Evolutionary conservation across 2,797 vertebrate species (phyloP).

Genomic region (Apogon talboti): DNA sequence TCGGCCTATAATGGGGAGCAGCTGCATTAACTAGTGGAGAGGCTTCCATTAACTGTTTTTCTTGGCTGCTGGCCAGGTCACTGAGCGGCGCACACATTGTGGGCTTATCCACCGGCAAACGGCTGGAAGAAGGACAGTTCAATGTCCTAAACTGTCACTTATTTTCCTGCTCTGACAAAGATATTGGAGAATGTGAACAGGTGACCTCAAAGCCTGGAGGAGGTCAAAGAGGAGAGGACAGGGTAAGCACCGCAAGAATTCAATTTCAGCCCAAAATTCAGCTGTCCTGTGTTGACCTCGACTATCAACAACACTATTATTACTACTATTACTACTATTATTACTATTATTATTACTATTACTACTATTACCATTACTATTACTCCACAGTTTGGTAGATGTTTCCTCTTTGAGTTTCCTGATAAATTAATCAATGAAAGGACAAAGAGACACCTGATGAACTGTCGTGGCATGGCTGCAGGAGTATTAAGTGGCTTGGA

Average conservation of each 20-base stretch:
- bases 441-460: slow-evolving; percentile 41
- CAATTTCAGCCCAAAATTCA: slow-evolving; percentile 56
- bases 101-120: slow-evolving; percentile 34
- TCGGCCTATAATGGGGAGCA: slow-evolving; percentile 42
- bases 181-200: slow-evolving; percentile 40
- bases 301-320: slow-evolving; percentile 53
- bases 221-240: slow-evolving; percentile 29
- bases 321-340: slow-evolving; percentile 67
- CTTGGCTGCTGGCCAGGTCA: slow-evolving; percentile 73
- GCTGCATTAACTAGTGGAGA: slow-evolving; percentile 50
- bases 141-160: slow-evolving; percentile 20
- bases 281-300: slow-evolving; percentile 50
- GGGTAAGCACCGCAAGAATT: slow-evolving; percentile 56
- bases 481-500: slow-evolving; percentile 24
- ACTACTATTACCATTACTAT: slow-evolving; percentile 62
- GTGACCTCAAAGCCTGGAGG: slow-evolving; percentile 37
- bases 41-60: slow-evolving; percentile 60
- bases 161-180: neutral
- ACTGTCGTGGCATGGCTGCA: slow-evolving; percentile 37
- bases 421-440: slow-evolving; percentile 37
- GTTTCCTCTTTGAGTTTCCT: slow-evolving; percentile 11
- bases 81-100: slow-evolving; percentile 42
- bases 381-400: slow-evolving; percentile 36
- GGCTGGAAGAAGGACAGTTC: slow-evolving; percentile 35
- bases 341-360: slow-evolving; percentile 64